A percentile compares a stretch with the other conserved stretches of the same genome.
Evolutionary conservation across 1,140 invertebrate genomes (phyloP).

Genomic region (Hydropsyche tenuis): DNA sequence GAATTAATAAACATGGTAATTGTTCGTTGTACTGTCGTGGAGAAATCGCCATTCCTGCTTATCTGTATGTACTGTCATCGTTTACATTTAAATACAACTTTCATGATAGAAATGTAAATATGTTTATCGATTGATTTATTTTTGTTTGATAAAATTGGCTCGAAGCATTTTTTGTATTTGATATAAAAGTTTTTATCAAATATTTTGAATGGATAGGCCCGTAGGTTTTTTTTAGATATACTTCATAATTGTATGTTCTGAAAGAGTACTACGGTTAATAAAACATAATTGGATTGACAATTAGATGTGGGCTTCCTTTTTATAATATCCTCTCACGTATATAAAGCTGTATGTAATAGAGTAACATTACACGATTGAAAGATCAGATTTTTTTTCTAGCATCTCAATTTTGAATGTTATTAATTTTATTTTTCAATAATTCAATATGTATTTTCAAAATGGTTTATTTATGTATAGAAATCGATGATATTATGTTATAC

Average conservation of each 20-base stretch:
- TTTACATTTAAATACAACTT: no score
- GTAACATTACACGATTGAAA: no score
- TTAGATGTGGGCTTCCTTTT: constrained; percentile 39
- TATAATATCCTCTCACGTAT: constrained; percentile 32
- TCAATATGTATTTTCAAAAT: no score
- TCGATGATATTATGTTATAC: no score
- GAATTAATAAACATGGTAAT: not conserved
- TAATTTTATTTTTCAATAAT: no score
- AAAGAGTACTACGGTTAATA: constrained; percentile 8
- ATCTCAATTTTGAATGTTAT: no score
- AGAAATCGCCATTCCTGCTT: not conserved
- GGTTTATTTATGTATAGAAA: no score
- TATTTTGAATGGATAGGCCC: not conserved
- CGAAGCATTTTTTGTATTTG: not conserved
- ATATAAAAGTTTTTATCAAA: not conserved
- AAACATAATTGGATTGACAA: constrained; percentile 38
- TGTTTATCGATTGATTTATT: not conserved
- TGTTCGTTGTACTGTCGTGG: constrained; percentile 1
- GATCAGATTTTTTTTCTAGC: no score
- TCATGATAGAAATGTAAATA: not conserved
- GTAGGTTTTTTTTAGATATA: not conserved
- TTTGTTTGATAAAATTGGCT: not conserved
- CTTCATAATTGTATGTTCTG: no score
- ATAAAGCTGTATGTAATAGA: not conserved
- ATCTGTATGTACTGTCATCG: not conserved